phyloP scores from a whole-genome alignment of 2,888 invertebrate species.

The Eristalis pertinax region DNA sequence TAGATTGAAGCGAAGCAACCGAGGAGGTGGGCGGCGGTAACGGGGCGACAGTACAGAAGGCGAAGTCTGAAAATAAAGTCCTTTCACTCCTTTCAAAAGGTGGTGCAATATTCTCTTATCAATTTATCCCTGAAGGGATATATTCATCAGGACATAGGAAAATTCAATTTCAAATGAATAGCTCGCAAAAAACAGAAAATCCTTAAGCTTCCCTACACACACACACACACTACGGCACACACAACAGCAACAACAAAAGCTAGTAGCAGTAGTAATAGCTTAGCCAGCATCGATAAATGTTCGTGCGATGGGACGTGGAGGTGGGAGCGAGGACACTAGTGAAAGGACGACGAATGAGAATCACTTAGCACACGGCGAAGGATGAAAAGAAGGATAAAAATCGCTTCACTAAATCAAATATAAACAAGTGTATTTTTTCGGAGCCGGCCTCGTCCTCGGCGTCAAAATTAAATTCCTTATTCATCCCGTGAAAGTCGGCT shows the following conservation, averaged over 20 bases:
- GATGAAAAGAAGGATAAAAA: constrained; percentile 59
- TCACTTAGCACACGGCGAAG: constrained; percentile 46
- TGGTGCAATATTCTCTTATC: constrained; percentile 70
- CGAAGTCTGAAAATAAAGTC: constrained; percentile 63
- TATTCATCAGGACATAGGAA: constrained; percentile 71
- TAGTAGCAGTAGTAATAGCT: constrained; percentile 29
- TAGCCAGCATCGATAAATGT: constrained; percentile 8
- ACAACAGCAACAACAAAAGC: constrained; percentile 41
- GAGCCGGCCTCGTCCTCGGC: constrained; percentile 20
- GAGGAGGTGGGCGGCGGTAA: background rate
- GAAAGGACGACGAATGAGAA: constrained; percentile 54
- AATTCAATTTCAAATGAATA: constrained; percentile 72
- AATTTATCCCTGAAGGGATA: constrained; percentile 70
- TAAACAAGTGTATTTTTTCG: constrained; percentile 48
- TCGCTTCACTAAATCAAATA: constrained; percentile 71
- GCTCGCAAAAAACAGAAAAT: constrained; percentile 40
- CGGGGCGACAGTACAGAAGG: background rate
- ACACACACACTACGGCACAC: background rate
- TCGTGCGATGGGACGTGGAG: background rate
- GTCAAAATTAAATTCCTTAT: constrained; percentile 65
- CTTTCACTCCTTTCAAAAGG: constrained; percentile 71
- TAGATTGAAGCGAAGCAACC: background rate
- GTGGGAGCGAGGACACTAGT: constrained; percentile 14
- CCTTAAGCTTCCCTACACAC: constrained; percentile 43
- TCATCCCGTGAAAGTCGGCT: constrained; percentile 21